A percentile compares a stretch with the other conserved stretches of the same genome.
Conservation (phyloP, 2,888 invertebrate genomes). For the Pammene fasciana region DNA sequence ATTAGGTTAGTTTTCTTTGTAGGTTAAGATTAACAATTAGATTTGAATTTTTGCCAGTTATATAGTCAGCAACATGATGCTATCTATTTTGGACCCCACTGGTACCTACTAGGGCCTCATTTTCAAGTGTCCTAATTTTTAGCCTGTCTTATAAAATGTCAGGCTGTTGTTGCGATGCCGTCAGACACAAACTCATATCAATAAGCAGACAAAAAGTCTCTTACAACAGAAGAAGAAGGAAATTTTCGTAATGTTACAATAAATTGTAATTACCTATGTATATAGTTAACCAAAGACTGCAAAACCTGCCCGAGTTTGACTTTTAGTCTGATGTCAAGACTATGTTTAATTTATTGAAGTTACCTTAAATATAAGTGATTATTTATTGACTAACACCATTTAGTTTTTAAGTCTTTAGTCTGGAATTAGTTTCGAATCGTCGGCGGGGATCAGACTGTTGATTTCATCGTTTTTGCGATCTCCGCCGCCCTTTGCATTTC, state of each 20-base stretch:
- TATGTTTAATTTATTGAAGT: slow-evolving; percentile 79
- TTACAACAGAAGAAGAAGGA: slow-evolving; percentile 75
- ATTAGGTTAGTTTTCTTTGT: slow-evolving; percentile 47
- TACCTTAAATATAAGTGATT: slow-evolving; percentile 77
- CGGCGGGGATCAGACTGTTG: background rate
- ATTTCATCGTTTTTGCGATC: slow-evolving; percentile 2
- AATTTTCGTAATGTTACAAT: slow-evolving; percentile 51
- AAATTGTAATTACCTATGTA: slow-evolving; percentile 62
- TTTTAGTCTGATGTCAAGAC: slow-evolving; percentile 62
- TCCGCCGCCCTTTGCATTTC: slow-evolving; percentile 60
- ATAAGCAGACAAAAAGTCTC: slow-evolving; percentile 72
- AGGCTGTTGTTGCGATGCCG: slow-evolving; percentile 55
- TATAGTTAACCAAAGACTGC: slow-evolving; percentile 80
- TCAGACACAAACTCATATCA: slow-evolving; percentile 72
- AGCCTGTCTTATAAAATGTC: slow-evolving; percentile 23
- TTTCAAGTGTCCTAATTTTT: slow-evolving; percentile 19
- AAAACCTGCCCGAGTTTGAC: slow-evolving; percentile 59
- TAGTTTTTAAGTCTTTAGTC: slow-evolving; percentile 47
- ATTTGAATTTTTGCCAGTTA: slow-evolving; percentile 27
- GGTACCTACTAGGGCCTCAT: slow-evolving; percentile 42
- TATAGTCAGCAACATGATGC: slow-evolving; percentile 42
- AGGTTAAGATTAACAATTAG: slow-evolving; percentile 29
- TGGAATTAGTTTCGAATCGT: slow-evolving; percentile 22
- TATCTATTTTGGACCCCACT: slow-evolving; percentile 43
- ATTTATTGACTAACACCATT: slow-evolving; percentile 77